Percentiles rank a stretch among this genome's conserved stretches.
phyloP scores from a whole-genome alignment of 1,140 invertebrate genomes.

The Helicoverpa armigera region DNA sequence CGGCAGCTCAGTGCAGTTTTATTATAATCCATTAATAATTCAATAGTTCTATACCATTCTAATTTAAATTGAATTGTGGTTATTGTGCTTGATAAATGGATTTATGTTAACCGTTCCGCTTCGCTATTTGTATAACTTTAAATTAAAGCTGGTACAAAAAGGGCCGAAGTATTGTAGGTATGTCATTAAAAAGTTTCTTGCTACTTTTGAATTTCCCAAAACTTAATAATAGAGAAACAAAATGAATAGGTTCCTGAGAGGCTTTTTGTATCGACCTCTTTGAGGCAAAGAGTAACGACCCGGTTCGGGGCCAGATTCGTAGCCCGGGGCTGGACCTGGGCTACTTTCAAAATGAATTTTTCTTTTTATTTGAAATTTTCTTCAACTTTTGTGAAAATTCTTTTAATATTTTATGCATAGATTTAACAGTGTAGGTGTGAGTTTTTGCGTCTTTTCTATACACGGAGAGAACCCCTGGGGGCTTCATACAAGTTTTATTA shows the following conservation, averaged over 20 bases:
- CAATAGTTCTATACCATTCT: slow-evolving; percentile 20
- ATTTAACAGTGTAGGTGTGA: slow-evolving; percentile 13
- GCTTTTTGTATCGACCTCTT: slow-evolving; percentile 49
- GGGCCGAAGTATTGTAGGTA: slow-evolving; percentile 24
- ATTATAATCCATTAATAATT: slow-evolving; percentile 29
- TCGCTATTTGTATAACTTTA: slow-evolving; percentile 26
- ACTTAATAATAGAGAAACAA: slow-evolving; percentile 52
- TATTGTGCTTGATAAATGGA: slow-evolving; percentile 26
- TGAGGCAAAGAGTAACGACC: slow-evolving; percentile 48
- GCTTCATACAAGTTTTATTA: neutral
- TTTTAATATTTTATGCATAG: slow-evolving; percentile 35
- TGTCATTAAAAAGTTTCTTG: slow-evolving; percentile 50
- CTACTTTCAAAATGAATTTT: slow-evolving; percentile 39
- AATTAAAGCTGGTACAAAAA: slow-evolving; percentile 24
- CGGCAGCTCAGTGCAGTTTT: slow-evolving; percentile 3
- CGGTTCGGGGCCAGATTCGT: slow-evolving; percentile 41
- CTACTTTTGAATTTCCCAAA: slow-evolving; percentile 40
- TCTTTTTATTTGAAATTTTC: slow-evolving; percentile 45
- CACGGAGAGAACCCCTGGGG: slow-evolving; percentile 1
- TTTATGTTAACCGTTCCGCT: slow-evolving; percentile 7
- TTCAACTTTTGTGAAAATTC: slow-evolving; percentile 22
- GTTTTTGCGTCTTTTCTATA: slow-evolving; percentile 19
- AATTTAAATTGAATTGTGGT: slow-evolving; percentile 28
- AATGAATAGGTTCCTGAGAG: slow-evolving; percentile 48
- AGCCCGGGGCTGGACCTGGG: slow-evolving; percentile 23